These are phyloP conservation scores for Athetis lepigone DNA, from an alignment of 2,888 invertebrate genomes.

Conservation along the genomic window DNA sequence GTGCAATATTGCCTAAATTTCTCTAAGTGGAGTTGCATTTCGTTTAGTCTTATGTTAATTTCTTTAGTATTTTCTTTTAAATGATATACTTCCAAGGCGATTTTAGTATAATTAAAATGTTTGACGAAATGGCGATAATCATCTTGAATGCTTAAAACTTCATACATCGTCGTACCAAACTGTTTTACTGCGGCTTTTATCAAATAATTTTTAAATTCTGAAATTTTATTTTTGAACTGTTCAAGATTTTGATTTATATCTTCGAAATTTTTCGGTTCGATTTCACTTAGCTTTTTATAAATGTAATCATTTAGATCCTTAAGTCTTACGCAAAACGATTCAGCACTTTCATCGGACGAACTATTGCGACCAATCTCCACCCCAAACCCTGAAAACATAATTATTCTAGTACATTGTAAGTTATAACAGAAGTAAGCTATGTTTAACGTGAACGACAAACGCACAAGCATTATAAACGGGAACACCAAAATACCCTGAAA, in stretches of 20 bases:
- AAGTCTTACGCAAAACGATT: conserved; percentile 63
- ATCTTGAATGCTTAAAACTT: conserved; percentile 71
- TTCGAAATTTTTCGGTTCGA: conserved; percentile 22
- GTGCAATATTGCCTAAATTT: conserved; percentile 66
- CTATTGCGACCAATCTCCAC: not conserved
- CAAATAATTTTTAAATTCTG: conserved; percentile 57
- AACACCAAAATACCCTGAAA: too few relatives aligned
- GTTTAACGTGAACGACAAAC: too few relatives aligned
- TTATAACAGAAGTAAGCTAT: not conserved
- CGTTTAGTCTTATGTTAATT: conserved; percentile 29
- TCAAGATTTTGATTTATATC: conserved; percentile 23
- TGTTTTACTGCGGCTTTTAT: conserved; percentile 65
- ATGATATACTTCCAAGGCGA: conserved; percentile 2
- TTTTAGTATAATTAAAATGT: conserved; percentile 31
- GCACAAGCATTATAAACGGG: too few relatives aligned
- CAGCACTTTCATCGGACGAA: not conserved
- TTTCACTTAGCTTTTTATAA: conserved; percentile 44
- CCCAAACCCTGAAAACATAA: conserved; percentile 31
- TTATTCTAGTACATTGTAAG: too few relatives aligned
- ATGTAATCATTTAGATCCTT: conserved; percentile 60
- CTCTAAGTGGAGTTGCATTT: conserved; percentile 52
- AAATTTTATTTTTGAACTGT: conserved; percentile 44
- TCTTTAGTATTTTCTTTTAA: conserved; percentile 27
- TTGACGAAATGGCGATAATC: conserved; percentile 66
- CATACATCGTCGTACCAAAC: conserved; percentile 71